Conservation (phyloP, 1,140 invertebrate genomes). For the Brachionus sp. region DNA sequence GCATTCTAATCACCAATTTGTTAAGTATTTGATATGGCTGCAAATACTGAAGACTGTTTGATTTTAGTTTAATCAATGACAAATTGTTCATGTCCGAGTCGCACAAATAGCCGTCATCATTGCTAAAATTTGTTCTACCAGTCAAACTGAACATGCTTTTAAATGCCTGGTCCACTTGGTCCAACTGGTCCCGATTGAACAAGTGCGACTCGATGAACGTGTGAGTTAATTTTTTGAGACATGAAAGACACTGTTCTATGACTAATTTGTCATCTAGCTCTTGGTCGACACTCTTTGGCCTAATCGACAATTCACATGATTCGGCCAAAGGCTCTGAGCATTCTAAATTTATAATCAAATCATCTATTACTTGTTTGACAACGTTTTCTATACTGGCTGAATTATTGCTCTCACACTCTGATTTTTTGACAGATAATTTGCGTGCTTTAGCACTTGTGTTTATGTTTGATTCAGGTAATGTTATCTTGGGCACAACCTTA, state of each 20-base stretch:
- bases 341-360: neutral
- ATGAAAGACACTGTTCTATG: slow-evolving; percentile 1
- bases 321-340: neutral
- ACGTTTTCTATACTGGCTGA: neutral
- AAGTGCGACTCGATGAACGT: neutral
- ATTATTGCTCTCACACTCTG: neutral
- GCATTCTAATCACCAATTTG: slow-evolving; percentile 17
- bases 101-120: neutral
- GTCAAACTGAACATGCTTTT: neutral
- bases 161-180: slow-evolving; percentile 3
- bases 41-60: neutral
- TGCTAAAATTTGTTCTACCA: neutral
- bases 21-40: slow-evolving; percentile 5
- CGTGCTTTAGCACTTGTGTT: neutral
- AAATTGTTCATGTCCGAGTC: neutral
- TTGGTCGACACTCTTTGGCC: neutral
- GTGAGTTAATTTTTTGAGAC: slow-evolving; percentile 11
- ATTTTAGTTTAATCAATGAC: neutral
- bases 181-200: neutral
- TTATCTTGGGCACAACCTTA: slow-evolving; percentile 24
- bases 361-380: neutral
- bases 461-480: neutral
- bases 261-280: neutral
- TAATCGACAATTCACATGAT: neutral
- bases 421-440: neutral